phyloP scores from a whole-genome alignment of 2,797 vertebrate genomes.

The Chaetodon trifasciatus region DNA sequence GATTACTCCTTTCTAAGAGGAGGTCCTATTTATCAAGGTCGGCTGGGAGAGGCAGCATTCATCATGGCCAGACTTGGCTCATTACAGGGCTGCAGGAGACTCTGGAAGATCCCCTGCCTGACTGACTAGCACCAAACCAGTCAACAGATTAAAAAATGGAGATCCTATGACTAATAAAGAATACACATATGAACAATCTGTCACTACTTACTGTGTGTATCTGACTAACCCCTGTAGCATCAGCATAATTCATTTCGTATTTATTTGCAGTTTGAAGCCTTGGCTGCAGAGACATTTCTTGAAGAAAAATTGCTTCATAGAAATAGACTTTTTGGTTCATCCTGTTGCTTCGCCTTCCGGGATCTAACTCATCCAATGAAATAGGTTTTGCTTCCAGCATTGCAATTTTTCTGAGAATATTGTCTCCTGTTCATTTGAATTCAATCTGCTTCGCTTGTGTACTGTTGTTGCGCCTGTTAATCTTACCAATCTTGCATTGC shows the following conservation, averaged over 20 bases:
- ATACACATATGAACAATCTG: constrained; percentile 47
- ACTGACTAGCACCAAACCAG: constrained; percentile 27
- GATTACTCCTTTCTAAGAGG: constrained; percentile 52
- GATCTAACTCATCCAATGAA: not conserved
- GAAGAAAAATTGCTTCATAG: not conserved
- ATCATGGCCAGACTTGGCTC: constrained; percentile 57
- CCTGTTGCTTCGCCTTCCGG: not conserved
- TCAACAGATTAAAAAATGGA: constrained; percentile 33
- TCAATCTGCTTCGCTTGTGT: not conserved
- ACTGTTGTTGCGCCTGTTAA: not conserved
- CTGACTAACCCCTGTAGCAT: constrained; percentile 45
- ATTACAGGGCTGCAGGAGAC: constrained; percentile 35
- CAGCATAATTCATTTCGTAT: constrained; percentile 35
- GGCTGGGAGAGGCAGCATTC: constrained; percentile 38
- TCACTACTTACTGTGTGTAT: constrained; percentile 40
- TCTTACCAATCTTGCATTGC: not conserved
- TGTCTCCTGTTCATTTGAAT: not conserved
- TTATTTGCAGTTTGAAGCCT: constrained; percentile 43
- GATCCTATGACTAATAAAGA: constrained; percentile 52
- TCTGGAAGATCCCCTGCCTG: constrained; percentile 31
- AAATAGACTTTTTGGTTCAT: constrained; percentile 10
- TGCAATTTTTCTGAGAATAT: not conserved
- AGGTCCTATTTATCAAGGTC: constrained; percentile 55
- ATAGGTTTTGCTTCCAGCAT: not conserved
- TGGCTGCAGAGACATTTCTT: constrained; percentile 31